Evolutionary conservation across 2,888 invertebrate genomes (phyloP).

Genomic region (Allygus modestus): DNA sequence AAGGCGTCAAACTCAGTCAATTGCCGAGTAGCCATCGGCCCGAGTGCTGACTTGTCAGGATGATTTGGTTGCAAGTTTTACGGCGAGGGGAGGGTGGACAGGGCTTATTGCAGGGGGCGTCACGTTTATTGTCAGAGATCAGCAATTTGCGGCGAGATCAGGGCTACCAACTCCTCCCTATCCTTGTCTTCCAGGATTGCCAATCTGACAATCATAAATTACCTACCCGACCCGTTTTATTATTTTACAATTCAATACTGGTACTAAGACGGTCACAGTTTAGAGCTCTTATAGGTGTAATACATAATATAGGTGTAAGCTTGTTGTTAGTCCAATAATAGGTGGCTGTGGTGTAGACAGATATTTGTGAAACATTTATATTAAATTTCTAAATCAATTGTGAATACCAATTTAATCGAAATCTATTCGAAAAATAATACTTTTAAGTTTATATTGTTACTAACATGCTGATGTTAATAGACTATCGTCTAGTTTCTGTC

Average conservation of each 20-base stretch:
- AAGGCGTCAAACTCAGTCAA: background rate
- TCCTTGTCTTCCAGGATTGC: conserved; percentile 61
- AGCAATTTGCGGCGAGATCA: conserved; percentile 60
- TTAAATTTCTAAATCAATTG: too few species aligned
- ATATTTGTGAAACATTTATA: too few species aligned
- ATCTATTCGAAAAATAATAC: too few species aligned
- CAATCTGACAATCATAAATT: conserved; percentile 61
- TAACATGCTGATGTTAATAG: too few species aligned
- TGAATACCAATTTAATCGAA: too few species aligned
- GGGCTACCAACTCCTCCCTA: conserved; percentile 59
- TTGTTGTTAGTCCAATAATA: too few species aligned
- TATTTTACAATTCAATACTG: conserved; percentile 34
- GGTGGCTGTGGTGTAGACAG: too few species aligned
- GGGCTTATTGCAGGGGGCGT: conserved; percentile 40
- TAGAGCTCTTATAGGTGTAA: too few species aligned
- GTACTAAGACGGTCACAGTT: background rate
- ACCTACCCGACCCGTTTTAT: conserved; percentile 38
- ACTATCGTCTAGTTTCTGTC: too few species aligned
- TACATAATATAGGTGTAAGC: too few species aligned
- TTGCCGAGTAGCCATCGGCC: background rate
- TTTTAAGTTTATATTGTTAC: too few species aligned
- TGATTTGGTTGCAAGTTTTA: conserved; percentile 48
- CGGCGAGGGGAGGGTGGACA: background rate
- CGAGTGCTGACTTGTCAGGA: conserved; percentile 30
- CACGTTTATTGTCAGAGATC: conserved; percentile 58